phyloP scores from a whole-genome alignment of 2,113 vertebrate species.

The Cromileptes altivelis region DNA sequence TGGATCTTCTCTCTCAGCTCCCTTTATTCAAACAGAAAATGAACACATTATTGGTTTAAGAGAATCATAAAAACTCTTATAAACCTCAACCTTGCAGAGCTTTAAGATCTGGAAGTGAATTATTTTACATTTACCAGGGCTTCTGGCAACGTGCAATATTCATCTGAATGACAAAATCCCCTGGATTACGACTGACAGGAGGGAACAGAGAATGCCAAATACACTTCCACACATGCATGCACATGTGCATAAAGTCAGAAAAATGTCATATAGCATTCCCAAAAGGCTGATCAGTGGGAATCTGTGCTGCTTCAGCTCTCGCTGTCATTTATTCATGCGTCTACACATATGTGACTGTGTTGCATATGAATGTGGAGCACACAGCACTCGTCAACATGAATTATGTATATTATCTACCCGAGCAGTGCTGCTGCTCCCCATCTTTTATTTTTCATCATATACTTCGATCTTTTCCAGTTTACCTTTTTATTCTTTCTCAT shows the following conservation, averaged over 20 bases:
- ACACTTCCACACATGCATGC: slow-evolving; percentile 8
- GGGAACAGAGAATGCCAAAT: slow-evolving; percentile 11
- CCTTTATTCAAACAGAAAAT: slow-evolving; percentile 77
- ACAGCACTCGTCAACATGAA: slow-evolving; percentile 64
- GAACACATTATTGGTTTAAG: neutral
- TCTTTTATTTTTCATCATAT: slow-evolving; percentile 19
- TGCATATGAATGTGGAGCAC: slow-evolving; percentile 51
- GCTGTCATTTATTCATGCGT: slow-evolving; percentile 53
- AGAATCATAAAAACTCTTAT: neutral
- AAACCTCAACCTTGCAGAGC: neutral
- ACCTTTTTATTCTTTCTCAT: slow-evolving; percentile 6
- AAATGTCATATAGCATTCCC: slow-evolving; percentile 2
- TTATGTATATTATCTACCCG: slow-evolving; percentile 67
- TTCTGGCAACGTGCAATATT: slow-evolving; percentile 1
- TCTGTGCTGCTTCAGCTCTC: slow-evolving; percentile 14
- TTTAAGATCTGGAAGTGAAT: slow-evolving; percentile 1
- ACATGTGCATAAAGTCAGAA: slow-evolving; percentile 15
- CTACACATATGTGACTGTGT: slow-evolving; percentile 40
- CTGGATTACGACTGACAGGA: slow-evolving; percentile 15
- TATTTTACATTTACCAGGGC: slow-evolving; percentile 5
- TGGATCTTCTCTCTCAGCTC: slow-evolving; percentile 99
- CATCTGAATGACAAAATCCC: slow-evolving; percentile 11
- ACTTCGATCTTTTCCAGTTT: slow-evolving; percentile 30
- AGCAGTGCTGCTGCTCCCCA: slow-evolving; percentile 30
- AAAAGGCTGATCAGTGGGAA: slow-evolving; percentile 37